phyloP scores from a whole-genome alignment of 2,797 vertebrate species.

The Oryzias sinensis region DNA sequence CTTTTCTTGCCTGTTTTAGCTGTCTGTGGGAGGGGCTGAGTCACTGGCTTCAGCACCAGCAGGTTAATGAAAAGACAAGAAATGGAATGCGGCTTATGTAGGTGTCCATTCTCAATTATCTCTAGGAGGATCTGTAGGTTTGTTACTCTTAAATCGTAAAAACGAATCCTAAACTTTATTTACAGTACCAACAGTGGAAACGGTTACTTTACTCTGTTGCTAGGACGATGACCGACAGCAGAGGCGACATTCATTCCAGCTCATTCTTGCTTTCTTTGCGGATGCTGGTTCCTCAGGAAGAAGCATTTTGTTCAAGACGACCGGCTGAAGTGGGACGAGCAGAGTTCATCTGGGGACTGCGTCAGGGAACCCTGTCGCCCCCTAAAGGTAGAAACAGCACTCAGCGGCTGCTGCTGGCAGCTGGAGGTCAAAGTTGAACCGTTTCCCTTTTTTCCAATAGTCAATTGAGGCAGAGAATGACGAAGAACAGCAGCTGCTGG shows the following conservation, averaged over 20 bases:
- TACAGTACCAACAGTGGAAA: too few species aligned
- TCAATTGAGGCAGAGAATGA: slow-evolving; percentile 75
- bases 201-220: too few species aligned
- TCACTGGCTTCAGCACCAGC: too few species aligned
- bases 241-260: not conserved
- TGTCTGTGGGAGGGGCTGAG: too few species aligned
- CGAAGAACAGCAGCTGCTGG: slow-evolving; percentile 82
- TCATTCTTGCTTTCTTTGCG: not conserved
- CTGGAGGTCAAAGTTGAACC: not conserved
- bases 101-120: too few species aligned
- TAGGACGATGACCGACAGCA: too few species aligned
- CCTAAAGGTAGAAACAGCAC: slow-evolving; percentile 73
- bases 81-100: too few species aligned
- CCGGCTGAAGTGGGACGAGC: slow-evolving; percentile 79
- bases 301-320: slow-evolving; percentile 76
- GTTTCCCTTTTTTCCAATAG: slow-evolving; percentile 59
- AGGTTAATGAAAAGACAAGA: too few species aligned
- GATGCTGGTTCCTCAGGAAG: slow-evolving; percentile 72
- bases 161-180: too few species aligned
- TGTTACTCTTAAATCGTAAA: too few species aligned
- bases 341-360: slow-evolving; percentile 73
- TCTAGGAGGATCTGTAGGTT: too few species aligned
- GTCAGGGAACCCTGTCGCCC: slow-evolving; percentile 80
- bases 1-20: too few species aligned
- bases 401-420: not conserved